Conservation (phyloP, 1,140 invertebrate genomes). For the Hylaeus volcanicus region DNA sequence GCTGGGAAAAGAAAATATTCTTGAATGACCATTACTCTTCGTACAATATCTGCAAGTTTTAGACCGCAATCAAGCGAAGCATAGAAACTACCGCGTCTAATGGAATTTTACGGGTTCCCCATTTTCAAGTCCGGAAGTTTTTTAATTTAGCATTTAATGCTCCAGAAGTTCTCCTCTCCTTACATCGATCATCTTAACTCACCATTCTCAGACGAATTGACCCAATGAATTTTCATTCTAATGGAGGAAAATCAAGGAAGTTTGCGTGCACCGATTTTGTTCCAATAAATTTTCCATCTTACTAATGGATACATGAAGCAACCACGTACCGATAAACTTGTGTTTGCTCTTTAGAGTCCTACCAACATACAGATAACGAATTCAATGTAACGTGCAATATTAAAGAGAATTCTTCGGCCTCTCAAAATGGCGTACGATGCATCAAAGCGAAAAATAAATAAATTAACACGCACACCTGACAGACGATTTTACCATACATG, state of each 20-base stretch:
- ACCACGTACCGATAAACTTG: too few species aligned
- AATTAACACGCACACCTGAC: too few species aligned
- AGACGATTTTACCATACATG: too few species aligned
- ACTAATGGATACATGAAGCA: background rate
- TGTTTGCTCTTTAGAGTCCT: too few species aligned
- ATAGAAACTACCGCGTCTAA: slow-evolving; percentile 40
- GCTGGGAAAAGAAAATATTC: background rate
- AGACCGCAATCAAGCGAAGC: slow-evolving; percentile 35
- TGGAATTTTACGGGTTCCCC: slow-evolving; percentile 47
- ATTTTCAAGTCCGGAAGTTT: slow-evolving; percentile 42
- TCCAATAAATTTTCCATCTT: slow-evolving; percentile 7
- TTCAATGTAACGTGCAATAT: too few species aligned
- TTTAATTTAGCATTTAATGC: slow-evolving; percentile 49
- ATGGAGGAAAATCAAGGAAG: background rate
- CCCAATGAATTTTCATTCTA: background rate
- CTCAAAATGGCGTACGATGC: too few species aligned
- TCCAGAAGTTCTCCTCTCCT: slow-evolving; percentile 26
- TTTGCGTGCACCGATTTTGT: background rate
- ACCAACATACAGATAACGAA: too few species aligned
- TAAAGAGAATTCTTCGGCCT: too few species aligned
- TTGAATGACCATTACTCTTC: slow-evolving; percentile 43
- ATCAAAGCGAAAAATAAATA: too few species aligned
- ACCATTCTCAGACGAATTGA: background rate
- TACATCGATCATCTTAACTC: slow-evolving; percentile 6
- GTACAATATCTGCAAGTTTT: slow-evolving; percentile 23